These are phyloP conservation scores for Nerophis lumbriciformis DNA, from an alignment of 2,113 vertebrate species.

Conservation along the genomic window DNA sequence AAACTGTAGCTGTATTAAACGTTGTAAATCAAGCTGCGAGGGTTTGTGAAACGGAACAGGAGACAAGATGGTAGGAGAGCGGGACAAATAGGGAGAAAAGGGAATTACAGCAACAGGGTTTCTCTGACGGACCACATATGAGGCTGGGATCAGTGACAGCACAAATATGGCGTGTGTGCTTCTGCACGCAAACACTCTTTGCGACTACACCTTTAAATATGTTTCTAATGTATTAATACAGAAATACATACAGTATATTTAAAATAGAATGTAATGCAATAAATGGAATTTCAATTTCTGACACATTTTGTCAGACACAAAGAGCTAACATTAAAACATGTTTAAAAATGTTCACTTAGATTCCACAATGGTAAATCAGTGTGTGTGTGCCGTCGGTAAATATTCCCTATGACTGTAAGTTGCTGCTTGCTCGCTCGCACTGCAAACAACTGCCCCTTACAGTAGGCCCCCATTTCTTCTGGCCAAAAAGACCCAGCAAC, in stretches of 20 bases:
- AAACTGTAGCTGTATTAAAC: slow-evolving; percentile 51
- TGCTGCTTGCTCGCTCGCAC: slow-evolving; percentile 22
- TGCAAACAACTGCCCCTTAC: slow-evolving; percentile 42
- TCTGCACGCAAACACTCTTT: slow-evolving; percentile 21
- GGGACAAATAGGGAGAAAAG: slow-evolving; percentile 48
- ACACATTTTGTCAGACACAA: slow-evolving; percentile 13
- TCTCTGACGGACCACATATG: slow-evolving; percentile 50
- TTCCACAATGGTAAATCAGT: slow-evolving; percentile 52
- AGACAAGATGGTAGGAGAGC: slow-evolving; percentile 52
- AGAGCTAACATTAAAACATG: slow-evolving; percentile 34
- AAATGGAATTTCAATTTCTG: slow-evolving; percentile 7
- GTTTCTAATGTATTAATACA: background rate
- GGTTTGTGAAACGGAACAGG: slow-evolving; percentile 18
- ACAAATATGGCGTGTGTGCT: slow-evolving; percentile 46
- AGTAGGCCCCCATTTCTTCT: slow-evolving; percentile 43
- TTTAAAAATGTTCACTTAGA: slow-evolving; percentile 53
- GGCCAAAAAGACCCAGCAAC: slow-evolving; percentile 14
- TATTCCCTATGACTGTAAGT: slow-evolving; percentile 36
- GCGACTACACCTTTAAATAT: background rate
- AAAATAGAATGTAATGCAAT: slow-evolving; percentile 15
- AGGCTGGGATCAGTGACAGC: slow-evolving; percentile 63
- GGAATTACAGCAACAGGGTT: slow-evolving; percentile 47
- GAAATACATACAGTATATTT: background rate
- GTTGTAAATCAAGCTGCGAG: slow-evolving; percentile 29
- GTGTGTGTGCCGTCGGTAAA: slow-evolving; percentile 32